Evolutionary conservation across 1,140 invertebrate genomes (phyloP).

Genomic region (Drosophila lacertosa): DNA sequence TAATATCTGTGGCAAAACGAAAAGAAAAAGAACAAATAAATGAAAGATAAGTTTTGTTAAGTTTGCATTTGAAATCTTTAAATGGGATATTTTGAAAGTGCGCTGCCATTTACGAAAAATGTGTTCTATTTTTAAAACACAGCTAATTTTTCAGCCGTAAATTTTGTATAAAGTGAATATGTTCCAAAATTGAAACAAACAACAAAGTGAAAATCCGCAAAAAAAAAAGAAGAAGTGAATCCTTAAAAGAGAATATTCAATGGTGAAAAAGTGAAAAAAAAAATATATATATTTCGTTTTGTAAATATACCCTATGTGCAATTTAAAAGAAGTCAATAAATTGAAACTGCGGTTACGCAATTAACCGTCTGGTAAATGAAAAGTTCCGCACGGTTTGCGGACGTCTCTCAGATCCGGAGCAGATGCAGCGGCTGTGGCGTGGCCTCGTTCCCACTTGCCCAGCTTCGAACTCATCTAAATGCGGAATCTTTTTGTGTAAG

Average conservation of each 20-base stretch:
- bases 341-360: constrained; percentile 61
- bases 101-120: constrained; percentile 70
- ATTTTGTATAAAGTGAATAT: constrained; percentile 58
- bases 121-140: constrained; percentile 83
- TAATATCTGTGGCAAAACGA: constrained; percentile 32
- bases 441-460: constrained; percentile 62
- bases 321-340: constrained; percentile 16
- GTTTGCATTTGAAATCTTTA: constrained; percentile 58
- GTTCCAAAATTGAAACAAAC: constrained; percentile 49
- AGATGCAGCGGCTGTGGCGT: constrained; percentile 51
- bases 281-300: neutral
- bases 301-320: neutral
- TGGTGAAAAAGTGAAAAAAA: constrained; percentile 15
- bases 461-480: constrained; percentile 75
- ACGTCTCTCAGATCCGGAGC: constrained; percentile 37
- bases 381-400: constrained; percentile 44
- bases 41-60: constrained; percentile 23
- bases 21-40: too few species aligned
- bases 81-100: constrained; percentile 55
- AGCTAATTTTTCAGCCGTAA: constrained; percentile 77
- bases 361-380: constrained; percentile 62
- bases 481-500: constrained; percentile 76
- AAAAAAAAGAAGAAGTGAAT: constrained; percentile 3
- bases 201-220: constrained; percentile 19
- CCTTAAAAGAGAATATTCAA: neutral